A percentile compares a stretch with the other conserved stretches of the same genome.
phyloP scores from a whole-genome alignment of 2,888 invertebrate species.

The Synergus japonicus region DNA sequence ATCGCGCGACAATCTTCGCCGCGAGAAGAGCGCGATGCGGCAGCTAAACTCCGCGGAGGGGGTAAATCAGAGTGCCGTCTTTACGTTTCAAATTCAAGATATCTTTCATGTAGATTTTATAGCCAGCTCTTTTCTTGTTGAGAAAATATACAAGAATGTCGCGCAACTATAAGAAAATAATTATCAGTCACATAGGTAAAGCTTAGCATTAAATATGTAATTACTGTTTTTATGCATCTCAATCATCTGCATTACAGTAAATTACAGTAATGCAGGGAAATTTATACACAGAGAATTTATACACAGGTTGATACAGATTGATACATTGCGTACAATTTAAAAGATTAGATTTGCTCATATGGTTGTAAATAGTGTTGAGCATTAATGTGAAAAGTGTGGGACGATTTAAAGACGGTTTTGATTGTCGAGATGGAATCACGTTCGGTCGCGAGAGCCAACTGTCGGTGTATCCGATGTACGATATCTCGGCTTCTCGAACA shows the following conservation, averaged over 20 bases:
- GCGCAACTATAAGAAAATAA: too few relatives aligned
- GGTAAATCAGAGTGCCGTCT: constrained; percentile 37
- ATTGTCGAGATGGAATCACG: constrained; percentile 49
- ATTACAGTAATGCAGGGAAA: too few relatives aligned
- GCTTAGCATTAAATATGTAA: too few relatives aligned
- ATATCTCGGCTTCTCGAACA: constrained; percentile 66
- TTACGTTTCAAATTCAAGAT: constrained; percentile 26
- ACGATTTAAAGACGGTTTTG: constrained; percentile 26
- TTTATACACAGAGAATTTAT: too few relatives aligned
- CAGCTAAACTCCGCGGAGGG: constrained; percentile 49
- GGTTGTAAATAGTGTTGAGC: neutral
- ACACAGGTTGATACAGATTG: too few relatives aligned
- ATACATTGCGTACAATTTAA: too few relatives aligned
- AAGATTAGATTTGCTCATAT: too few relatives aligned
- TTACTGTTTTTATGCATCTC: too few relatives aligned
- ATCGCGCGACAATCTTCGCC: constrained; percentile 77
- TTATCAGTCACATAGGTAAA: too few relatives aligned
- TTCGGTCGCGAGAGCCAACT: constrained; percentile 61
- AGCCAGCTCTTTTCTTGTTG: too few relatives aligned
- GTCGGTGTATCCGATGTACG: constrained; percentile 59
- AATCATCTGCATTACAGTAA: too few relatives aligned
- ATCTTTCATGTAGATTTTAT: constrained; percentile 10
- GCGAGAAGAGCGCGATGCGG: constrained; percentile 47
- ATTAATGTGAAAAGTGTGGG: neutral
- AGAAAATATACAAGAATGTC: too few relatives aligned